Percentiles rank a stretch among this genome's conserved stretches.
Conservation (phyloP, 1,140 invertebrate species). For the Chironomus striatipennis region DNA sequence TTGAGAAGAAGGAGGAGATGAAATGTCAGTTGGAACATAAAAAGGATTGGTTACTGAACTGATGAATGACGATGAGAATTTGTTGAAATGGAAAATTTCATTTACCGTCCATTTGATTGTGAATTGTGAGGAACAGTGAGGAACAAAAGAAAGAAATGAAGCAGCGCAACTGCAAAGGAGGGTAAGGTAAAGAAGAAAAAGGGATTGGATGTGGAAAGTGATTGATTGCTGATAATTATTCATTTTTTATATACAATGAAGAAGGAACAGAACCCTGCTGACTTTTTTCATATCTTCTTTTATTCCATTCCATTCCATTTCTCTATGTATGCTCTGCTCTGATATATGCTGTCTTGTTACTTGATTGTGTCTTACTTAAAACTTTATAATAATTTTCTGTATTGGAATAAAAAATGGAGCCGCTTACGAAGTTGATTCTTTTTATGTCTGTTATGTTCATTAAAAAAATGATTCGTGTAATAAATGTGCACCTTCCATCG, state of each 20-base stretch:
- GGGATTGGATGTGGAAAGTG: neutral
- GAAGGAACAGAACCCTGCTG: too few relatives aligned
- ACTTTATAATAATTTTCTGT: neutral
- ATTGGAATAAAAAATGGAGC: conserved; percentile 4
- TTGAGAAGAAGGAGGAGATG: too few relatives aligned
- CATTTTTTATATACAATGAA: neutral
- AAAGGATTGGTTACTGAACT: too few relatives aligned
- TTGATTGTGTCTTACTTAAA: conserved; percentile 9
- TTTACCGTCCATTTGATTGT: too few relatives aligned
- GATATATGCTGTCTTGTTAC: neutral
- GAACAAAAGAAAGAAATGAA: too few relatives aligned
- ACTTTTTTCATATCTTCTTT: too few relatives aligned
- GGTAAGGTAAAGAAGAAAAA: neutral
- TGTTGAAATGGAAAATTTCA: too few relatives aligned
- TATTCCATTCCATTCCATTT: too few relatives aligned
- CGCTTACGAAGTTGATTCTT: neutral
- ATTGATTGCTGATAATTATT: neutral
- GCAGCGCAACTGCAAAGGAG: neutral
- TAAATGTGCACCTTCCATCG: neutral
- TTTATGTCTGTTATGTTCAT: conserved; percentile 13
- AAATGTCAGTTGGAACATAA: too few relatives aligned
- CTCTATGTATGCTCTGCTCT: neutral
- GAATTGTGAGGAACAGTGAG: too few relatives aligned
- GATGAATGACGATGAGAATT: too few relatives aligned
- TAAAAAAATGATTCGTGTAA: conserved; percentile 4